phyloP scores from a whole-genome alignment of 1,140 invertebrate genomes.

The Drosophila melanica region DNA sequence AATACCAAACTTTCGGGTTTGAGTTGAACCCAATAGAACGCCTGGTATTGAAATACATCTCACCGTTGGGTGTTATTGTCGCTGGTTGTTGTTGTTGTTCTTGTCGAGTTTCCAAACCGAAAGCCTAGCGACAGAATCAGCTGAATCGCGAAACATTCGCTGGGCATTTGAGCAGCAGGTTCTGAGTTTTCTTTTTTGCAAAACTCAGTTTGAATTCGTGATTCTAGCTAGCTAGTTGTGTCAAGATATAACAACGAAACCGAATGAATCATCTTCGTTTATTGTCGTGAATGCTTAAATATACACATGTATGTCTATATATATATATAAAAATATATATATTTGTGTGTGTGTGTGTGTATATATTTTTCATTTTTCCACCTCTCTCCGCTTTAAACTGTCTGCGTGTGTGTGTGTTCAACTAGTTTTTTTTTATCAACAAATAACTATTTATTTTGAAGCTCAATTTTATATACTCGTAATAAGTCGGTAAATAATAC shows the following conservation, averaged over 20 bases:
- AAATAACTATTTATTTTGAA: slow-evolving; percentile 56
- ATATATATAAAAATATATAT: slow-evolving; percentile 4
- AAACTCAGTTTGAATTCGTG: slow-evolving; percentile 62
- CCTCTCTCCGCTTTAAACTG: slow-evolving; percentile 9
- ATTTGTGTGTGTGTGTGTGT: not conserved
- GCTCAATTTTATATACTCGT: slow-evolving; percentile 58
- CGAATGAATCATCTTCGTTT: slow-evolving; percentile 62
- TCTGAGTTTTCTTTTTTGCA: slow-evolving; percentile 63
- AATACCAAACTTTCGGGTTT: too few species aligned
- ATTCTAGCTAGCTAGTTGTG: slow-evolving; percentile 59
- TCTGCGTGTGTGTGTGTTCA: slow-evolving; percentile 11
- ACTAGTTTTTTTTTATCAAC: slow-evolving; percentile 48
- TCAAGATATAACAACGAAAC: slow-evolving; percentile 47
- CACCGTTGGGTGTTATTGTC: not conserved
- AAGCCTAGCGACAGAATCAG: slow-evolving; percentile 37
- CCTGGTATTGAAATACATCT: slow-evolving; percentile 26
- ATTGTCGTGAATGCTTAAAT: slow-evolving; percentile 42
- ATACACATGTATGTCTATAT: not conserved
- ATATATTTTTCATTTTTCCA: slow-evolving; percentile 33
- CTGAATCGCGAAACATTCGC: slow-evolving; percentile 29
- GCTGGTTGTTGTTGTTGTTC: not conserved
- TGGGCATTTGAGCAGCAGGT: slow-evolving; percentile 49
- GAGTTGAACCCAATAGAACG: not conserved
- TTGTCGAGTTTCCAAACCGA: slow-evolving; percentile 38
- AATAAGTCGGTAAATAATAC: slow-evolving; percentile 45